These are phyloP conservation scores for Acleris holmiana DNA, from an alignment of 2,888 invertebrate species.

Conservation along the genomic window DNA sequence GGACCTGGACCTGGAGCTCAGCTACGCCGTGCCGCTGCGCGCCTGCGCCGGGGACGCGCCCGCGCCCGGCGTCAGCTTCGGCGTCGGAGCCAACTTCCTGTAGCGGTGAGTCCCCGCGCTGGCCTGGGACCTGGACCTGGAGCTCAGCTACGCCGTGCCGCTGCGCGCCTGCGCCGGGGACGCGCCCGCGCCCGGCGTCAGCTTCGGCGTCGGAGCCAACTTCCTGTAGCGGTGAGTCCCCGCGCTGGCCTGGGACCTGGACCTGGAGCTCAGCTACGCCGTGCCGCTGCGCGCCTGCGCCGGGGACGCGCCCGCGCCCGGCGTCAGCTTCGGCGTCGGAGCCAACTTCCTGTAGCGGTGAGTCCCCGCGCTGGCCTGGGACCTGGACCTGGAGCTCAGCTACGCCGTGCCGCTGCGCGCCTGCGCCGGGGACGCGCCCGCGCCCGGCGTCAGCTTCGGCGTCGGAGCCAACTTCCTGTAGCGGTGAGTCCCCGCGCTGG, in stretches of 20 bases:
- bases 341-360: conserved; percentile 88
- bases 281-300: conserved; percentile 50
- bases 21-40: too few species aligned
- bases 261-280: conserved; percentile 96
- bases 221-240: conserved; percentile 43
- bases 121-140: too few species aligned
- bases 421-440: too few species aligned
- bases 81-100: too few species aligned
- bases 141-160: conserved; percentile 90
- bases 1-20: too few species aligned
- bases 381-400: too few species aligned
- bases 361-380: too few species aligned
- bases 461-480: conserved; percentile 92
- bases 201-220: too few species aligned
- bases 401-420: too few species aligned
- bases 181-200: conserved; percentile 84
- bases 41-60: too few species aligned
- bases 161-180: conserved; percentile 78
- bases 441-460: conserved; percentile 88
- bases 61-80: background rate
- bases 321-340: conserved; percentile 94
- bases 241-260: too few species aligned
- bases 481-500: conserved; percentile 10
- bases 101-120: conserved; percentile 47
- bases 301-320: conserved; percentile 86